A percentile compares a stretch with the other conserved stretches of the same genome.
These are phyloP conservation scores for Drosophila diplacantha DNA, from an alignment of 2,888 invertebrate genomes.

Conservation along the genomic window DNA sequence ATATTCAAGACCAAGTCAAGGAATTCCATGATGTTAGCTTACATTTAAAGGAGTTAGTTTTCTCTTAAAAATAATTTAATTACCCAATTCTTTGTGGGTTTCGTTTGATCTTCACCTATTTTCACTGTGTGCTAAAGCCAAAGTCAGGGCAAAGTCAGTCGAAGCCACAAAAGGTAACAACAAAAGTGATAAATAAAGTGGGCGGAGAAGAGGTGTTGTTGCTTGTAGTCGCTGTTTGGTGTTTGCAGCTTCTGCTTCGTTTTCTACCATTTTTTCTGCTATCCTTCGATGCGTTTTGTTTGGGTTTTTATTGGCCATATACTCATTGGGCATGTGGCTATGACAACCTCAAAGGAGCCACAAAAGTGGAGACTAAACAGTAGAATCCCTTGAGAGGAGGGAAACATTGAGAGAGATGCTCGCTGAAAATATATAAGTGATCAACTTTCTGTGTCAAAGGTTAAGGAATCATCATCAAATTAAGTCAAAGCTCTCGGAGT, in stretches of 20 bases:
- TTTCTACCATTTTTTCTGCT: background rate
- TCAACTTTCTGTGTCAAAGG: background rate
- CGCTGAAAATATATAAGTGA: background rate
- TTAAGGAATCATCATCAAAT: no score
- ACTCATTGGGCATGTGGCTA: background rate
- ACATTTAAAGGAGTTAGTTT: background rate
- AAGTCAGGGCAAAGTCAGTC: constrained; percentile 4
- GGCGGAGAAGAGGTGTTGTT: constrained; percentile 6
- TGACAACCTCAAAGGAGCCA: background rate
- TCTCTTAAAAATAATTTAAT: no score
- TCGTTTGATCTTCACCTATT: background rate
- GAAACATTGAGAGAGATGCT: background rate
- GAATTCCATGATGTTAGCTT: background rate
- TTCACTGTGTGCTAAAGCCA: constrained; percentile 1
- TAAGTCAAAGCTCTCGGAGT: no score
- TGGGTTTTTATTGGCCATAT: constrained; percentile 8
- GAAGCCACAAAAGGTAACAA: constrained; percentile 2
- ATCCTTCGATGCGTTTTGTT: constrained; percentile 2
- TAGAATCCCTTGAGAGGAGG: background rate
- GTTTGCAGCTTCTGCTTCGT: constrained; percentile 1
- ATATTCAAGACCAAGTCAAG: constrained; percentile 50
- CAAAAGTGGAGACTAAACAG: background rate
- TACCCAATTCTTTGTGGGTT: background rate
- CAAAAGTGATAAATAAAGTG: constrained; percentile 61
- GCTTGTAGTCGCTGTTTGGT: constrained; percentile 1